These are phyloP conservation scores for Opisthocomus hoazin DNA, from an alignment of 2,113 vertebrate species.

Conservation along the genomic window DNA sequence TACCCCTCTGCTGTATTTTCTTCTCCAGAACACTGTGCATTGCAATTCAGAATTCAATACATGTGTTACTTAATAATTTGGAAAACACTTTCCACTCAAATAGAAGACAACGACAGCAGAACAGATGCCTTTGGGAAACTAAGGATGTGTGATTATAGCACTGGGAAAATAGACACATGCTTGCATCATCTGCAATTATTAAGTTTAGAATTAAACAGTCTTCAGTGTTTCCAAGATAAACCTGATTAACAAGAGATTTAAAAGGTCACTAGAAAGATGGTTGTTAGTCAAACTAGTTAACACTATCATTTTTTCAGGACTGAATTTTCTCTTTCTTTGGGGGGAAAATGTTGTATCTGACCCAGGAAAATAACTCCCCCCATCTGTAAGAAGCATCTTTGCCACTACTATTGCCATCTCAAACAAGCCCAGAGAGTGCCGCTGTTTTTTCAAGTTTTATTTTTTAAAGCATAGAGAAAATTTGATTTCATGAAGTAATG, in stretches of 20 bases:
- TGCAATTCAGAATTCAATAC: neutral
- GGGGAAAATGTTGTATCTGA: accelerated
- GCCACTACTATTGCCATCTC: neutral
- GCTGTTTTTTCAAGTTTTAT: neutral
- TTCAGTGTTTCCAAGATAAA: constrained; percentile 19
- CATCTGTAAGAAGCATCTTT: neutral
- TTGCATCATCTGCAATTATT: constrained; percentile 25
- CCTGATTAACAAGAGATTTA: constrained; percentile 18
- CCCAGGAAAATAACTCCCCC: neutral
- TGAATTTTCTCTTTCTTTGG: neutral
- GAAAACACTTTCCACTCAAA: constrained; percentile 4
- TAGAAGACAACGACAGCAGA: neutral
- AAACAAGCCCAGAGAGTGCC: neutral
- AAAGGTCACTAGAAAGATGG: neutral
- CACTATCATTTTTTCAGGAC: neutral
- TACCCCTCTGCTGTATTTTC: neutral
- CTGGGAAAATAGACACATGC: neutral
- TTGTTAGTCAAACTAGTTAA: neutral
- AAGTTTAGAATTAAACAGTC: constrained; percentile 28
- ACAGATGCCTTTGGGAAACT: constrained; percentile 27
- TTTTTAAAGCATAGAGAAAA: neutral
- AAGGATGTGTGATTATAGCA: neutral
- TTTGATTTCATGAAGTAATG: neutral
- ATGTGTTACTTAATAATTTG: neutral
- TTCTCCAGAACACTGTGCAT: neutral